Base-by-base conservation (phyloP, 2,113 vertebrate species). In the Pelvicachromis taeniatus region DNA sequence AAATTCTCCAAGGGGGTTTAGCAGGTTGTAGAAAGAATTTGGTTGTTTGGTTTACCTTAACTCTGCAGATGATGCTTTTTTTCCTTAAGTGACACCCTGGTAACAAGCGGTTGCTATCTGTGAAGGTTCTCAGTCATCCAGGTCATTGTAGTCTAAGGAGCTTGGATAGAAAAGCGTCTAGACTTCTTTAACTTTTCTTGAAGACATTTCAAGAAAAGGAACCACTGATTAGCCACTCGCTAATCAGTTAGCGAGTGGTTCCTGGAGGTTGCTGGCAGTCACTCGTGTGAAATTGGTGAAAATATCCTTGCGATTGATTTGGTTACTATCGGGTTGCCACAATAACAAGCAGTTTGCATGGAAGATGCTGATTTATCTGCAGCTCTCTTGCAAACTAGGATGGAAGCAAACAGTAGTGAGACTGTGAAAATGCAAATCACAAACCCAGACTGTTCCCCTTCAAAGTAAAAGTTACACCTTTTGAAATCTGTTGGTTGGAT, bases 11-110 rank as follows among this genome's bases (percentile, higher is more conserved):
- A 4, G 23, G 1, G 26, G 23, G 42, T 73, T 73, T 50, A 50
- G 16, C 42, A 75, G 0, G 2, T 50, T 50, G 9, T 23, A 23
- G n/a, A 75, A 31, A 75, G 50, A 19, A 11, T 31, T 75, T 48
- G 42, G 68, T 12, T 31, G 23, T 29, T 29, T 73, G 4, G 16
- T 48, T 75, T 42, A 31, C 26, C 6, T 29, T 50, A 42, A 19
- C 16, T 75, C 45, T 75, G 42, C 68, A 50, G 9, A 75, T 29
- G 23, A 29, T 75, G 16, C 42, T 75, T 75, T 19, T 54, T 75
- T 75, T 63, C 31, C n/a, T 63, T 63, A 38, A 35, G 59, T 63
- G 59, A 63, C 59, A 38, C 59, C 59, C 59, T n/a, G 6, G 17
- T 63, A 63, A 63, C 17, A 9, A 63, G 31, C 6, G 4, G 4